These are phyloP conservation scores for Tiliacea citrago DNA, from an alignment of 2,888 invertebrate species.

Conservation along the genomic window DNA sequence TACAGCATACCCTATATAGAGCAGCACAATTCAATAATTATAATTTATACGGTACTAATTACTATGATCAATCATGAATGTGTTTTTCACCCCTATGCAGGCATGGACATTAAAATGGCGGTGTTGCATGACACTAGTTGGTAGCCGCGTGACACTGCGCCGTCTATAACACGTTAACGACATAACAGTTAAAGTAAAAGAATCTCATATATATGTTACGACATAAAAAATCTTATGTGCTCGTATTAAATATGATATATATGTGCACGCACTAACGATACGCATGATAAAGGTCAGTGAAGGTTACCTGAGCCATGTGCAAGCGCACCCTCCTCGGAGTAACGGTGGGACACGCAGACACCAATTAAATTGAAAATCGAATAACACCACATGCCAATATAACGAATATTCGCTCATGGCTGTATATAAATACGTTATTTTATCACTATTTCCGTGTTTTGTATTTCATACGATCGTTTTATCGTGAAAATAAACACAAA, in stretches of 20 bases:
- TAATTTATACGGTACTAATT: slow-evolving; percentile 56
- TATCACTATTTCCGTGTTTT: slow-evolving; percentile 21
- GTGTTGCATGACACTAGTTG: slow-evolving; percentile 77
- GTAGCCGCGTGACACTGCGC: slow-evolving; percentile 74
- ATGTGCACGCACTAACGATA: slow-evolving; percentile 51
- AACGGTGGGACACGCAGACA: slow-evolving; percentile 25
- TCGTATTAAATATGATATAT: slow-evolving; percentile 43
- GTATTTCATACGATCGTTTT: background rate
- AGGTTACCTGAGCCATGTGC: slow-evolving; percentile 35
- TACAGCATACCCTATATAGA: slow-evolving; percentile 37
- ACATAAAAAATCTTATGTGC: slow-evolving; percentile 47
- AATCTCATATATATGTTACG: slow-evolving; percentile 35
- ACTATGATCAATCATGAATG: slow-evolving; percentile 60
- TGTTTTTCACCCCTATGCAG: slow-evolving; percentile 63
- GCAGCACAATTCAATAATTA: slow-evolving; percentile 45
- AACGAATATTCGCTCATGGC: slow-evolving; percentile 21
- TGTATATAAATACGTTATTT: slow-evolving; percentile 16
- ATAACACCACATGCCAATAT: slow-evolving; percentile 32
- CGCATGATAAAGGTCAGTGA: slow-evolving; percentile 57
- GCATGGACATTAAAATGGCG: slow-evolving; percentile 73
- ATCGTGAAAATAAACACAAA: slow-evolving; percentile 16
- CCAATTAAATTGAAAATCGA: slow-evolving; percentile 45
- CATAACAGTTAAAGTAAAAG: slow-evolving; percentile 62
- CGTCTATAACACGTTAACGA: slow-evolving; percentile 73
- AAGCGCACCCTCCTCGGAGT: slow-evolving; percentile 14